Conservation (phyloP, 2,113 vertebrate genomes). For the Zingel zingel region DNA sequence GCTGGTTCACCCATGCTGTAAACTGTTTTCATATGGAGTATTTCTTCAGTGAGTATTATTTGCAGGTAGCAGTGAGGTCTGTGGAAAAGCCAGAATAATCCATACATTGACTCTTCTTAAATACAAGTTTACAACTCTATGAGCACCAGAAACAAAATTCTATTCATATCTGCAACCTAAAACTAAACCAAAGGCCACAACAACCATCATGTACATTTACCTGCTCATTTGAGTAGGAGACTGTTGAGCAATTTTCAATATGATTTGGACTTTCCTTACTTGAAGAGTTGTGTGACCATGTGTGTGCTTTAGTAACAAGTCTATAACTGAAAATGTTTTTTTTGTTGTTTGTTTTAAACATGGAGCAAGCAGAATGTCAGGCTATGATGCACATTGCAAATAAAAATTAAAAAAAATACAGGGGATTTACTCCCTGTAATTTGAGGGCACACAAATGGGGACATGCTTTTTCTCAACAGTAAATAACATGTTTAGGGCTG, state of each 20-base stretch:
- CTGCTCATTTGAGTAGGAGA: not conserved
- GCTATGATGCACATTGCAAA: not conserved
- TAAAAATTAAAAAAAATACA: not conserved
- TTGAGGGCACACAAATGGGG: not conserved
- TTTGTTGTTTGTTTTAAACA: too few species aligned
- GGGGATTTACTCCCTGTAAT: not conserved
- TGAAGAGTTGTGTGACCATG: not conserved
- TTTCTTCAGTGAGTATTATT: not conserved
- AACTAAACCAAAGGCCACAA: not conserved
- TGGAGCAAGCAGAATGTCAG: not conserved
- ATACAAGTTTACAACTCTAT: not conserved
- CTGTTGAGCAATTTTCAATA: not conserved
- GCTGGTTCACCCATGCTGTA: not conserved
- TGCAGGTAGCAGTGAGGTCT: not conserved
- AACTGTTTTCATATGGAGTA: not conserved
- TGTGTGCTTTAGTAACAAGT: not conserved
- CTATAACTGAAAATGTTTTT: not conserved
- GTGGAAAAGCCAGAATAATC: not conserved
- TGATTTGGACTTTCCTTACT: not conserved
- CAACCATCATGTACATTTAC: not conserved
- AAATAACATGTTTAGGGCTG: not conserved
- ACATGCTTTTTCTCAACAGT: not conserved
- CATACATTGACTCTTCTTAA: not conserved
- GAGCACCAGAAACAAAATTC: too few species aligned
- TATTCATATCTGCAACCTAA: not conserved